Evolutionary conservation across 2,797 vertebrate genomes (phyloP), one percentile per base, ranked within the genome.

Genomic region (Micrastur ruficollis): DNA sequence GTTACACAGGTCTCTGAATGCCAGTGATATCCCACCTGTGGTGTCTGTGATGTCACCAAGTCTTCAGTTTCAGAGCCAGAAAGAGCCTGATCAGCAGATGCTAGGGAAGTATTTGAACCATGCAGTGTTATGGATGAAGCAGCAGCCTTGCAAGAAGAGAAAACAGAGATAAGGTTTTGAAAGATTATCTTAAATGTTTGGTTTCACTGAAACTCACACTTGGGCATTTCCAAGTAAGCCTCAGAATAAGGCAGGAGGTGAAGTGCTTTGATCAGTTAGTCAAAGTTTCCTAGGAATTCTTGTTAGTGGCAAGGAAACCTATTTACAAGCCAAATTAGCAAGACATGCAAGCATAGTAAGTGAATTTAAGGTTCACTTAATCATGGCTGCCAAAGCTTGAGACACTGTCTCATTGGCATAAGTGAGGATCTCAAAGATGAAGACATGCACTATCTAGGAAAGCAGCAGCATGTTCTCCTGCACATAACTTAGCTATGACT

Each of bases 21-120:
- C 25, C 74, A 61, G 8, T 11, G 21, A 82, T 44, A n/a, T 9
- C 12, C 52, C 14, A 99, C 99, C 96, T 98, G 97, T 87, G 97
- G 61, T 7, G 91, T 88, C 93, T 97, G 96, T 67, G 98, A 96
- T 40, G 97, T 94, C 86, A 95, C 96, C 93, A 98, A 94, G 15
- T 99, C 95, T 29, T 96, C 98, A 38, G 98, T 85, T 93, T 98
- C 98, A 74, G 98, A 98, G 80, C 91, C 96, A 15, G 98, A 97
- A 88, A 98, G 93, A 76, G 96, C 81, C 22, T 72, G 98, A 81
- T 99, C 98, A 36, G 98, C 97, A 96, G 98, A 98, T 66, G 98
- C 96, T 81, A 99, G 93, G 94, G 97, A 98, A 95, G 96, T 94
- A 97, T 98, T 98, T 82, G 94, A 93, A 87, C 91, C 95, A 91